Base-by-base conservation (phyloP, 2,888 invertebrate species). In the Odontothrips loti region DNA sequence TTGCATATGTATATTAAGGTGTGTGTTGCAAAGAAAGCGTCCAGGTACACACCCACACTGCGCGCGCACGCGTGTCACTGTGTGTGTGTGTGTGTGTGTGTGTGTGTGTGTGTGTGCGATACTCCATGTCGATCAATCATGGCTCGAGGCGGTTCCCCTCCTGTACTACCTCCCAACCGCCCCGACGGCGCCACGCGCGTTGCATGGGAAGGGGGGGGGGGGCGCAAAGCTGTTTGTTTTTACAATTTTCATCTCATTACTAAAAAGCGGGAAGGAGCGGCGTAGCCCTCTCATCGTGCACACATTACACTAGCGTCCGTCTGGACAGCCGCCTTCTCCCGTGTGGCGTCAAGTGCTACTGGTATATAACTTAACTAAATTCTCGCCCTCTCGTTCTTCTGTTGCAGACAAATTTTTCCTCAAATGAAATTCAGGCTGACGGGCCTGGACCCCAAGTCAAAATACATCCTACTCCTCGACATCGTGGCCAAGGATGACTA, bases 401-500 rank as follows among this genome's bases (percentile, higher is more conserved):
- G 84, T 87, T 93, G 84, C 93, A 99, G 98, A 92, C 97, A 99
- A 92, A 99, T 99, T 96, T 99, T 99, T 90, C 99, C 99, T 87
- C 97, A 99, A 90, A 98, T 96, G 95, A 98, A 98, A 92, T 98
- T 98, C 90, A 95, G 98, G 88, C 96, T 99, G 86, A 96, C 96
- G 87, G 99, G 99, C 86, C 91, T 99, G 90, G 98, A 99, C 91
- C 95, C 97, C 88, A 96, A 98, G 90, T 96, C 98, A 88, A 99
- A 99, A 91, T 99, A 99, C 92, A 98, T 98, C 89, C 92, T 99
- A 84, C 92, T 99, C 86, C 92, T 99, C 94, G 99, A 99, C 92
- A 97, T 99, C 89, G 97, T 98, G 86, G 97, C 98, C 80, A 97
- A 98, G 84, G 99, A 99, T 90, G 98, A 99, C 91, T 98, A 97